A percentile compares a stretch with the other conserved stretches of the same genome.
These are phyloP conservation scores for Salvelinus alpinus DNA, from an alignment of 2,113 vertebrate species.

Conservation along the genomic window DNA sequence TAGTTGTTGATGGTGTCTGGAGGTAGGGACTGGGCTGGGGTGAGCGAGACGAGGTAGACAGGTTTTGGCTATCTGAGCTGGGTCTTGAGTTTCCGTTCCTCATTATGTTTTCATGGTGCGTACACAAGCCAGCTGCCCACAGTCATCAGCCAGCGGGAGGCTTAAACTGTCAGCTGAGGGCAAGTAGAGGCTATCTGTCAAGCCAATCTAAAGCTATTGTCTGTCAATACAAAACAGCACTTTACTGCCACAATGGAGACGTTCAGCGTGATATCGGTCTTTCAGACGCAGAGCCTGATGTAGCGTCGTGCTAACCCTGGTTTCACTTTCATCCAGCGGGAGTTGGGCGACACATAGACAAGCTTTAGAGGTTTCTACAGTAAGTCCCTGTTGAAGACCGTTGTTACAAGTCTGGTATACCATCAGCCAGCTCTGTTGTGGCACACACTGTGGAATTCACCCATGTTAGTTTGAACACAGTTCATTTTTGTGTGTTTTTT, in stretches of 20 bases:
- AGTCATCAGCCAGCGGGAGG: conserved; percentile 27
- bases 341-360: background rate
- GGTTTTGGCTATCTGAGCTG: conserved; percentile 31
- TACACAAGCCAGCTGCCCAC: conserved; percentile 26
- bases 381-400: background rate
- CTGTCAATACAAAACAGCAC: conserved; percentile 55
- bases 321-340: conserved; percentile 36
- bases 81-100: conserved; percentile 49
- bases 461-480: background rate
- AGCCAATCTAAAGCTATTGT: conserved; percentile 53
- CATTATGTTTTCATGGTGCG: conserved; percentile 56
- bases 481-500: background rate
- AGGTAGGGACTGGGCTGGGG: background rate
- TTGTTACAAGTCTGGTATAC: background rate
- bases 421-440: background rate
- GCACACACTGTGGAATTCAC: background rate
- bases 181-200: conserved; percentile 50
- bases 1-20: conserved; percentile 35
- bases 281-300: background rate
- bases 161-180: conserved; percentile 28
- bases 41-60: background rate
- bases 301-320: conserved; percentile 10
- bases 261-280: conserved; percentile 44
- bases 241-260: conserved; percentile 47
- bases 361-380: background rate